Percentiles rank a stretch among this genome's conserved stretches.
Evolutionary conservation across 2,113 vertebrate genomes (phyloP).

Genomic region (Cervus canadensis): DNA sequence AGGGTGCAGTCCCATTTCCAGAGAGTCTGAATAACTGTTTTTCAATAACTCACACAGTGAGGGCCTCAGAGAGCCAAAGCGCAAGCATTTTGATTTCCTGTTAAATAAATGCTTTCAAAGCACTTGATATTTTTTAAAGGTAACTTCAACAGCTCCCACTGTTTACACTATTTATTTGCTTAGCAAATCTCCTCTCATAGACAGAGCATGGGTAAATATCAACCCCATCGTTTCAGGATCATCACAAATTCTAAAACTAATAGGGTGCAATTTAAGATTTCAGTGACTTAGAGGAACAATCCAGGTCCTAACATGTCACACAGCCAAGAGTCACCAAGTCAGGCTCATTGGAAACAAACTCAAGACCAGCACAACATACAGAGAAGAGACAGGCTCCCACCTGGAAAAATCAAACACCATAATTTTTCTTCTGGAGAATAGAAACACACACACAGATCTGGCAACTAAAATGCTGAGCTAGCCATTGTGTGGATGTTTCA

Average conservation of each 20-base stretch:
- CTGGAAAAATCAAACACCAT: background rate
- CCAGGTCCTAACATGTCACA: background rate
- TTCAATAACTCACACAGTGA: background rate
- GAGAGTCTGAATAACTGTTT: background rate
- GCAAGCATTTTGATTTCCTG: background rate
- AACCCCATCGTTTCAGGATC: background rate
- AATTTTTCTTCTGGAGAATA: background rate
- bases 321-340: background rate
- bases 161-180: conserved; percentile 26
- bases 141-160: background rate
- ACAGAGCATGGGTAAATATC: conserved; percentile 35
- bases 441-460: background rate
- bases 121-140: background rate
- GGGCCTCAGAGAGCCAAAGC: background rate
- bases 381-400: background rate
- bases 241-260: conserved; percentile 41
- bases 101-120: conserved; percentile 24
- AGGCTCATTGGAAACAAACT: background rate
- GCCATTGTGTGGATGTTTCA: conserved; percentile 49
- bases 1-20: background rate
- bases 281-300: background rate
- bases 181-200: conserved; percentile 28
- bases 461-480: conserved; percentile 38
- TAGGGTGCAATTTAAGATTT: background rate
- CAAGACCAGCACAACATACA: background rate